Base-by-base conservation (phyloP, 2,113 vertebrate genomes). In the Ancistrus triradiatus region DNA sequence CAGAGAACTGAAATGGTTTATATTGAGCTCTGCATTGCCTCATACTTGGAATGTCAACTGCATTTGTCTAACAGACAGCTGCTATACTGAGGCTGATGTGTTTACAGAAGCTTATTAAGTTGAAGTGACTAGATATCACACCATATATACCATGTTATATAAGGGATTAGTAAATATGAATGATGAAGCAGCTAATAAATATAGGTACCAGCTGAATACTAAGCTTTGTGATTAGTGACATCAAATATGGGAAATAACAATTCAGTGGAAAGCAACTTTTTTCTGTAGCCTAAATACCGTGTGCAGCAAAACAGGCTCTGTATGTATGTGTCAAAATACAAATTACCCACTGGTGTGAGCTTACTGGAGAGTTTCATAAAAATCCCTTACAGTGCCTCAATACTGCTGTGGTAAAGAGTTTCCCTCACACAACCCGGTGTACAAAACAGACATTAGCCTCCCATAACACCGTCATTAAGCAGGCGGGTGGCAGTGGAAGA, bases 361-460 rank as follows among this genome's bases (percentile, higher is more conserved):
- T 56, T 64, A 66, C 33, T 65, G 67, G 55, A 43, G 31, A 17
- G 27, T 65, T 60, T 69, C 24, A 66, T 44, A 65, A 74, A 68
- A 74, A 59, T 59, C 66, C 63, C 72, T 74, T 66, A 64, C 40
- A 3, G 44, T 51, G 72, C 56, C 47, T 56, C 35, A 24, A 60
- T 56, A 47, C 50, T 58, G 60, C 61, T 61, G 66, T 31, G 62
- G 58, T 66, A 65, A 65, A 61, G 66, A 50, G 53, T 48, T 61
- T 59, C 33, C 28, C 72, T 69, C 44, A 57, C 61, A 69, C 66
- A 69, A 37, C 47, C 61, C 44, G 56, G 40, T 61, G 56, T 63
- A 60, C 66, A 73, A 73, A 73, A 68, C 72, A 74, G 66, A 74
- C 72, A 69, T 74, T 74, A 74, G 25, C 55, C 43, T 60, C 35